phyloP scores from a whole-genome alignment of 2,888 invertebrate species.

The Dione juno region DNA sequence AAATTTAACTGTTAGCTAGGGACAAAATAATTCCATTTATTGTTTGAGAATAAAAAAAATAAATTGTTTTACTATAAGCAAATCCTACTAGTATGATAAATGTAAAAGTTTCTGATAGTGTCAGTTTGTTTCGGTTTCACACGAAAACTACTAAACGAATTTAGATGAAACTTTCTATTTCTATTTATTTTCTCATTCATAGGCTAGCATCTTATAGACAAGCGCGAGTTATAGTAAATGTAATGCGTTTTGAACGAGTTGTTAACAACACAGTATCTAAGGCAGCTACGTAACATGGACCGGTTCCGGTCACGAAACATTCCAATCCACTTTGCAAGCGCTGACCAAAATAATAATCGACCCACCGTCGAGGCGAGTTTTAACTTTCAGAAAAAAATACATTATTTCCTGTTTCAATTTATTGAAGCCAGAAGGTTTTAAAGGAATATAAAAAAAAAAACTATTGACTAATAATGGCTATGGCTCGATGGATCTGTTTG shows the following conservation, averaged over 20 bases:
- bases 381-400: not conserved
- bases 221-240: no score
- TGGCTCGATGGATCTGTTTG: not conserved
- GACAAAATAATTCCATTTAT: no score
- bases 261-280: conserved; percentile 6
- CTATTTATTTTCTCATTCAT: no score
- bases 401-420: not conserved
- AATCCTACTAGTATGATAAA: no score
- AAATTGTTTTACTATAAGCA: no score
- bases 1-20: no score
- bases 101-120: no score
- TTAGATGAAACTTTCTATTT: no score
- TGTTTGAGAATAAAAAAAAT: no score
- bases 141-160: no score
- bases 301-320: conserved; percentile 26
- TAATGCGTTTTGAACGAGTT: conserved; percentile 1
- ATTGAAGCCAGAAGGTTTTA: not conserved
- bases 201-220: no score
- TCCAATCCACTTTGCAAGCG: conserved; percentile 25
- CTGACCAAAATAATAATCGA: conserved; percentile 23
- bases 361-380: conserved; percentile 2
- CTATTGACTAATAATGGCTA: not conserved
- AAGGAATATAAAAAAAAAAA: not conserved
- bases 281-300: conserved; percentile 18
- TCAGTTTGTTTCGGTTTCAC: no score